Evolutionary conservation across 2,797 vertebrate genomes (phyloP), one percentile per base, ranked within the genome.

Genomic region (Crenuchus spilurus): DNA sequence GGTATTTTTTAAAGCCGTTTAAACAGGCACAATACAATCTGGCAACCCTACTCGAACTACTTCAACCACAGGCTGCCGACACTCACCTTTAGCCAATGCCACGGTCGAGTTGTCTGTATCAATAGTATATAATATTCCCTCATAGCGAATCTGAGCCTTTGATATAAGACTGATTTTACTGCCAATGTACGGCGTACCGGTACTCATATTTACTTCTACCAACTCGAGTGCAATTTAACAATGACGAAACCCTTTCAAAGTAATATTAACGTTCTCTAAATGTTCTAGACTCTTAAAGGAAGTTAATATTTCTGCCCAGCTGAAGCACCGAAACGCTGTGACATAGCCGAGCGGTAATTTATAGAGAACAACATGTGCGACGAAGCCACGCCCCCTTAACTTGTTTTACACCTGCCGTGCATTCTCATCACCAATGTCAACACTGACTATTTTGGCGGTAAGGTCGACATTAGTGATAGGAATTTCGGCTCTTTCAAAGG

Each of bases 61-160:
- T 22, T 7, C n/a, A n/a, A n/a, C n/a, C n/a, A n/a, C n/a, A n/a
- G n/a, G n/a, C n/a, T 20, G 2, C 2, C 18, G 1, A 26, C 37
- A 72, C 90, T 90, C 84, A 96, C 95, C 95, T 92, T 95, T 96
- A 13, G 95, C 94, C 77, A 96, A 87, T 26, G 95, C 95, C 77
- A 96, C 93, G 20, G 95, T 96, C 30, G 95, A 95, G 84, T 97
- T 96, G 62, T 94, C 93, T 8, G 95, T 97, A 83, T 99, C 96
- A 84, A 98, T 95, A 13, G 96, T 97, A 80, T 98, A 98, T 39
- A 98, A 86, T 80, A 97, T 95, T 2, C 96, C 96, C 80, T 98
- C 96, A 86, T 99, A 98, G 62, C 96, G 95, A 88, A 98, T 98
- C 86, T 96, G 93, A 6, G 96, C 96, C 89, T 95, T 98, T 10